Conservation (phyloP, 2,797 vertebrate genomes). For the Alosa sapidissima region DNA sequence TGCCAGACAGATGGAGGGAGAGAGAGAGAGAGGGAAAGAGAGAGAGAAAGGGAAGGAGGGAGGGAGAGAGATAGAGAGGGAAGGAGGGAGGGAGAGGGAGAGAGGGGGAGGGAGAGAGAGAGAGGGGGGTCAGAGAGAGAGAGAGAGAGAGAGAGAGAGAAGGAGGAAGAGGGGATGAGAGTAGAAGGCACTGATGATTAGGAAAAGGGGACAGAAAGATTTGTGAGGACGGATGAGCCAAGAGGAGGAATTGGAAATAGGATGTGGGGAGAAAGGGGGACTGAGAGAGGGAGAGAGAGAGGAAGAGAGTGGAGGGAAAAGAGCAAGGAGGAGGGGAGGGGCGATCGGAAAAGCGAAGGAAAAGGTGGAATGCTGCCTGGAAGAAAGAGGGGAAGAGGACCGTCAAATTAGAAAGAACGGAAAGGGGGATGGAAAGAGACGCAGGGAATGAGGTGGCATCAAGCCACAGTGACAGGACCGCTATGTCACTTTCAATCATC, state of each 20-base stretch:
- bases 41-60: background rate
- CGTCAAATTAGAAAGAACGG: background rate
- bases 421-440: background rate
- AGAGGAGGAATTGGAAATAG: background rate
- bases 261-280: background rate
- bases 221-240: background rate
- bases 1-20: background rate
- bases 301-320: background rate
- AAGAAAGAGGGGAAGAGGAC: background rate
- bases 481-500: background rate
- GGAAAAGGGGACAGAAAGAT: background rate
- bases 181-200: background rate
- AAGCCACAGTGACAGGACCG: background rate
- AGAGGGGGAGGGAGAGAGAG: background rate
- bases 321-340: slow-evolving; percentile 25
- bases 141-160: background rate
- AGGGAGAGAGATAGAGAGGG: background rate
- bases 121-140: no score
- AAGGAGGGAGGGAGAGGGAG: background rate
- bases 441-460: background rate
- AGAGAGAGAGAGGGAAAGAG: slow-evolving; percentile 22
- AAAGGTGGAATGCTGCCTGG: background rate
- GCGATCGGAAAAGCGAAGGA: background rate
- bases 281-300: background rate
- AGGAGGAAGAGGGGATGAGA: background rate